A percentile compares a stretch with the other conserved stretches of the same genome.
phyloP scores from a whole-genome alignment of 2,888 invertebrate genomes.

The Thecophora atra region DNA sequence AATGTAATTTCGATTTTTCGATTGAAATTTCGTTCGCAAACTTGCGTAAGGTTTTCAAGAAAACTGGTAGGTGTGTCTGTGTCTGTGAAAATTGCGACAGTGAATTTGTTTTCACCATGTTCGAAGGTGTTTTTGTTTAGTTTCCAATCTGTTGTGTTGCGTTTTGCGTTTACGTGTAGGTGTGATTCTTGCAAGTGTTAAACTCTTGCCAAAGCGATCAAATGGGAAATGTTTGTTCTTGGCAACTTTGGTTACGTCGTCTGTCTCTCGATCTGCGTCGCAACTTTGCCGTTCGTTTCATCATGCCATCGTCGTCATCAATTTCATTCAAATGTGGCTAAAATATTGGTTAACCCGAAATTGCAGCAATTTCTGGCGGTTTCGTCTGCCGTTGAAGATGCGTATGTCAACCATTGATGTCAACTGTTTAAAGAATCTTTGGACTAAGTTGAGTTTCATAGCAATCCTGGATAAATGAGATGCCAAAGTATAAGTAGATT shows the following conservation, averaged over 20 bases:
- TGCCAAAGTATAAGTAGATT: too few relatives aligned
- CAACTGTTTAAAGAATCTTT: slow-evolving; percentile 22
- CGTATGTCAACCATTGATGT: slow-evolving; percentile 18
- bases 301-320: not conserved
- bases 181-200: slow-evolving; percentile 6
- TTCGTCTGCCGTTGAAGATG: slow-evolving; percentile 37
- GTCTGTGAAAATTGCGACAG: not conserved
- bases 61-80: not conserved
- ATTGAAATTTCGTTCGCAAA: slow-evolving; percentile 1
- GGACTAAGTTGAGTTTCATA: not conserved
- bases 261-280: not conserved
- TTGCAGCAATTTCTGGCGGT: slow-evolving; percentile 36
- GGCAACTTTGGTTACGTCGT: slow-evolving; percentile 27
- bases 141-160: too few relatives aligned
- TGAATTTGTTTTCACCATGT: too few relatives aligned
- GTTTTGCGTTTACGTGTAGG: not conserved
- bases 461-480: too few relatives aligned
- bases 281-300: not conserved
- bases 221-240: slow-evolving; percentile 39
- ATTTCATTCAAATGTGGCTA: slow-evolving; percentile 42
- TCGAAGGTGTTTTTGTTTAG: too few relatives aligned
- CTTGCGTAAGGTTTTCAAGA: not conserved
- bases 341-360: slow-evolving; percentile 49
- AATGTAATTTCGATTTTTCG: slow-evolving; percentile 34
- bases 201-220: slow-evolving; percentile 19